Percentiles rank a stretch among this genome's conserved stretches.
Conservation (phyloP, 1,140 invertebrate genomes). For the Bombus confusus region DNA sequence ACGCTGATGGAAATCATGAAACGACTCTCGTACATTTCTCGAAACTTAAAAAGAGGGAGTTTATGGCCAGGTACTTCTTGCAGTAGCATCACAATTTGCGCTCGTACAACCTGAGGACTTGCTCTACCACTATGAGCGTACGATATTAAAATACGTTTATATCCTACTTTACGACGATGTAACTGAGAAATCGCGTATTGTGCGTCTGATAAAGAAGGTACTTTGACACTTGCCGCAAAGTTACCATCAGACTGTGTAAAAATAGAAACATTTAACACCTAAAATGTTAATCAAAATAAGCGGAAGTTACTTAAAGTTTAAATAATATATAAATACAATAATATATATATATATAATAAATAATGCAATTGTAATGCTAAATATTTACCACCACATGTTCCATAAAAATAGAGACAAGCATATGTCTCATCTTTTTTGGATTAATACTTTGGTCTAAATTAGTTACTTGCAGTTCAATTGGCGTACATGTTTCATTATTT, state of each 20-base stretch:
- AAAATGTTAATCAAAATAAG: conserved; percentile 55
- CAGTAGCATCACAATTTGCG: conserved; percentile 85
- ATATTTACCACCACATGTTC: conserved; percentile 86
- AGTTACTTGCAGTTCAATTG: conserved; percentile 88
- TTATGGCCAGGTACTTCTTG: conserved; percentile 89
- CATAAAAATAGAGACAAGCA: conserved; percentile 86
- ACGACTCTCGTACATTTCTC: conserved; percentile 92
- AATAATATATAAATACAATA: too few relatives aligned
- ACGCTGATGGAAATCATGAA: conserved; percentile 91
- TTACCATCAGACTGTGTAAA: conserved; percentile 88
- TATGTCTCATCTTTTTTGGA: conserved; percentile 87
- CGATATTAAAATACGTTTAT: conserved; percentile 91
- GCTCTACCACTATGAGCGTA: conserved; percentile 86
- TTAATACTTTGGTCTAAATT: conserved; percentile 91
- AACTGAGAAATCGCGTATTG: conserved; percentile 92
- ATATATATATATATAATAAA: too few relatives aligned
- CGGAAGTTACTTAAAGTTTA: background rate
- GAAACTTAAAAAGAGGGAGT: conserved; percentile 92
- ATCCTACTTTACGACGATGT: conserved; percentile 91
- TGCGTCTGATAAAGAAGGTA: conserved; percentile 87
- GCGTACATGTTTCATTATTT: conserved; percentile 70
- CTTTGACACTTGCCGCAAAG: conserved; percentile 86
- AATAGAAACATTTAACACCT: conserved; percentile 87
- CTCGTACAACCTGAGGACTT: conserved; percentile 86
- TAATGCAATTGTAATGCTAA: background rate